These are phyloP conservation scores for Ochropacha duplaris DNA, from an alignment of 2,888 invertebrate genomes.

Conservation along the genomic window DNA sequence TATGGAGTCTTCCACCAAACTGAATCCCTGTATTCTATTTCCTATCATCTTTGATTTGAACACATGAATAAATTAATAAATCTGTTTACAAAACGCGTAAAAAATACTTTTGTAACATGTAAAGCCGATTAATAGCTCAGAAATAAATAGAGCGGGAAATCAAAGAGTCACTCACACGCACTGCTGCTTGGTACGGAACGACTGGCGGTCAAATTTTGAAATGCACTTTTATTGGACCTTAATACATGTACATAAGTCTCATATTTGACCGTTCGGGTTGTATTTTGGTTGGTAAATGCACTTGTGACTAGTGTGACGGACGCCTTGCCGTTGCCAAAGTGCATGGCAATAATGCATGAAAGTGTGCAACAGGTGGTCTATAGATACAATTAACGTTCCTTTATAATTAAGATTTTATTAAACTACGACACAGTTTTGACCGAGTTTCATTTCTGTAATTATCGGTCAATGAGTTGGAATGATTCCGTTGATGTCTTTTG, in stretches of 20 bases:
- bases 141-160: conserved; percentile 73
- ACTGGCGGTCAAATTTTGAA: conserved; percentile 17
- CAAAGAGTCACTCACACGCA: conserved; percentile 58
- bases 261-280: conserved; percentile 7
- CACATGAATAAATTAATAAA: neutral
- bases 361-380: conserved; percentile 46
- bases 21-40: neutral
- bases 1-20: neutral
- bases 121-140: conserved; percentile 61
- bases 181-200: conserved; percentile 27
- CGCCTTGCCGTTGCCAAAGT: conserved; percentile 47
- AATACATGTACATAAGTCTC: conserved; percentile 14
- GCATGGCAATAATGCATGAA: conserved; percentile 43
- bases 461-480: neutral
- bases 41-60: conserved; percentile 9
- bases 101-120: conserved; percentile 55
- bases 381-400: conserved; percentile 47
- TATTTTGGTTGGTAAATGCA: conserved; percentile 24
- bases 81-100: conserved; percentile 17
- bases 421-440: conserved; percentile 16
- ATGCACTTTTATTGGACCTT: conserved; percentile 16
- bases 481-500: neutral
- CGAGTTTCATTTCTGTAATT: conserved; percentile 13
- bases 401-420: conserved; percentile 40
- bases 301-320: conserved; percentile 37